These are phyloP conservation scores for Bolborhynchus lineola DNA, from an alignment of 2,113 vertebrate species.

Conservation along the genomic window DNA sequence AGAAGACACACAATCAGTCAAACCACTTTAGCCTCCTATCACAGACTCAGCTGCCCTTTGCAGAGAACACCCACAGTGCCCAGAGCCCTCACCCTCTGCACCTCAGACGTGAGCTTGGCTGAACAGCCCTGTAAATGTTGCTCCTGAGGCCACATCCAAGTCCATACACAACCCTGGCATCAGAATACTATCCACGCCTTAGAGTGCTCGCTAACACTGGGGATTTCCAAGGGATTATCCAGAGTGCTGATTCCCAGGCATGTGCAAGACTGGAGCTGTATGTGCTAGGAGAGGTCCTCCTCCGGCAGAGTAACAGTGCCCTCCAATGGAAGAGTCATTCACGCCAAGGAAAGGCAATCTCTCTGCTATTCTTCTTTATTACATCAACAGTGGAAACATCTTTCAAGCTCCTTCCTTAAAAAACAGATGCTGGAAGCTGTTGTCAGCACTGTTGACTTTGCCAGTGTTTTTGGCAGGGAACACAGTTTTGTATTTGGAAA, in stretches of 20 bases:
- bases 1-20: neutral
- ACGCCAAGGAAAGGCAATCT: neutral
- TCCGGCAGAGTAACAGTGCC: neutral
- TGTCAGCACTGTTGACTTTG: neutral
- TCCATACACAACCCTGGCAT: neutral
- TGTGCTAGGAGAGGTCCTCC: neutral
- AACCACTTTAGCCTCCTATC: neutral
- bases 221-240: neutral
- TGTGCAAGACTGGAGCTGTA: neutral
- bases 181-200: neutral
- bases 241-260: neutral
- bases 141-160: neutral
- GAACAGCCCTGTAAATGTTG: neutral
- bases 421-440: neutral
- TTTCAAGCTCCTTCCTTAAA: neutral
- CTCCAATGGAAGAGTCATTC: neutral
- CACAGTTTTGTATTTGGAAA: neutral
- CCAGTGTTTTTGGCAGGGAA: neutral
- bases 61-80: neutral
- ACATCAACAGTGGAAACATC: neutral
- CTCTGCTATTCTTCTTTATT: neutral
- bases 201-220: neutral
- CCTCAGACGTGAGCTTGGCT: neutral
- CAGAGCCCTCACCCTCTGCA: neutral
- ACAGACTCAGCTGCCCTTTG: neutral